phyloP scores from a whole-genome alignment of 2,888 invertebrate genomes.

The Eupithecia exiguata region DNA sequence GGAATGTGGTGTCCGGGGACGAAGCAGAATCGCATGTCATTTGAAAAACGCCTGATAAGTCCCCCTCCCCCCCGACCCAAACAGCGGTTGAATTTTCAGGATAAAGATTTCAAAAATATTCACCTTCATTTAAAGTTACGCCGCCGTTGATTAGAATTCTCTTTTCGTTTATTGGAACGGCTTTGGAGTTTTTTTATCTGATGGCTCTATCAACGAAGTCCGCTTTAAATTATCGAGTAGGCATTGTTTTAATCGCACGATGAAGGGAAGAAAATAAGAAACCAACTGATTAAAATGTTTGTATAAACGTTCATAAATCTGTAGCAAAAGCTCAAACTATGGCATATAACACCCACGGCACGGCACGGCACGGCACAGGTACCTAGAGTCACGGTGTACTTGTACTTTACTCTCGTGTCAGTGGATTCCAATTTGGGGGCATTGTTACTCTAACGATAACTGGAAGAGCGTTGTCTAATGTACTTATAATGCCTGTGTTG shows the following conservation, averaged over 20 bases:
- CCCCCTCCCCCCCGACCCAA: slow-evolving; percentile 62
- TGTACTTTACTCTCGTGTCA: slow-evolving; percentile 11
- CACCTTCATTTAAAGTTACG: slow-evolving; percentile 70
- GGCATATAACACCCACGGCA: not conserved
- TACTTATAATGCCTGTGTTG: slow-evolving; percentile 33
- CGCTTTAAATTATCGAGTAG: not conserved
- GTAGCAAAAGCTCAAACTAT: too few relatives aligned
- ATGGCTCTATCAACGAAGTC: slow-evolving; percentile 38
- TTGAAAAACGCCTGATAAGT: slow-evolving; percentile 76
- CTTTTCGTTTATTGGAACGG: slow-evolving; percentile 57
- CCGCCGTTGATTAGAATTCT: slow-evolving; percentile 65
- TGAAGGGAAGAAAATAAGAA: not conserved
- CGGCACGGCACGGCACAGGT: not conserved
- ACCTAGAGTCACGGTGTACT: not conserved
- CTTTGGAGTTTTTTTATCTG: slow-evolving; percentile 52
- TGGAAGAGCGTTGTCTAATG: slow-evolving; percentile 27
- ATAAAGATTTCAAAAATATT: slow-evolving; percentile 70
- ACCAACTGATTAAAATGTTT: too few relatives aligned
- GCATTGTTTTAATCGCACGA: not conserved
- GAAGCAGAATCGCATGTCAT: slow-evolving; percentile 64
- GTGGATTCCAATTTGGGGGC: slow-evolving; percentile 24
- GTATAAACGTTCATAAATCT: too few relatives aligned
- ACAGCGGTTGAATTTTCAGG: slow-evolving; percentile 67
- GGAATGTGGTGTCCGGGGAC: not conserved
- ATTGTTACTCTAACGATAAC: slow-evolving; percentile 30